Base-by-base conservation (phyloP, 1,140 invertebrate genomes). In the Pseudomyrmex pallidus region DNA sequence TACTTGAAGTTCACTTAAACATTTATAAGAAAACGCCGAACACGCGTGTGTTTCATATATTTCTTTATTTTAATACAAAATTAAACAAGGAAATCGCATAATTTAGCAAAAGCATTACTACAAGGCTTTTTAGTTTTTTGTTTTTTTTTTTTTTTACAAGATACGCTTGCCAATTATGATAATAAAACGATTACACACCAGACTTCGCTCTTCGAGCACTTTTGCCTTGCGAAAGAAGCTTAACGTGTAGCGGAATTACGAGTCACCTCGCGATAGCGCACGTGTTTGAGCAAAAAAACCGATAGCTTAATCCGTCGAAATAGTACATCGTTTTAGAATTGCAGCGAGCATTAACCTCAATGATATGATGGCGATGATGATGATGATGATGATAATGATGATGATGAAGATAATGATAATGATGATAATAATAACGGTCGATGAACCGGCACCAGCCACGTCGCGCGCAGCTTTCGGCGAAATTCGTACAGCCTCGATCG, bases 291-390 rank as follows among this genome's bases (percentile, higher is more conserved):
- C 44, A 72, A 59, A 80, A 80, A 20, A 17, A 10, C 8, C 15
- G 20, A 13, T 74, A 54, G 62, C 13, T 59, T 35, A 78, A 66
- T 67, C 48, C 63, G 46, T 59, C 54, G 56, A 57, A 78, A 68
- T 46, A 46, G 63, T 50, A 17, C 20, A 13, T 17, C 12, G 13
- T 20, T 22, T 56, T 12, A 70, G 66, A 61, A 72, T 59, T 72
- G 76, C 76, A 70, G 7, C 54, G 76, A 54, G 17, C 44, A 80
- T 80, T 80, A 80, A 80, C 76, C 66, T 80, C 76, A 72, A 80
- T 80, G 76, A 80, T 80, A 72, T 44, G 54, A 78, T 54, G 76
- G 70, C 8, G 54, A 80, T 50, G 76, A 70, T 59, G 76, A 15
- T 20, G 35, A 64, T 64, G 50, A 77, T 77, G 25, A 77, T 56